Percentiles rank a stretch among this genome's conserved stretches.
Conservation (phyloP, 2,797 vertebrate species). For the Enteromius trimaculatus region DNA sequence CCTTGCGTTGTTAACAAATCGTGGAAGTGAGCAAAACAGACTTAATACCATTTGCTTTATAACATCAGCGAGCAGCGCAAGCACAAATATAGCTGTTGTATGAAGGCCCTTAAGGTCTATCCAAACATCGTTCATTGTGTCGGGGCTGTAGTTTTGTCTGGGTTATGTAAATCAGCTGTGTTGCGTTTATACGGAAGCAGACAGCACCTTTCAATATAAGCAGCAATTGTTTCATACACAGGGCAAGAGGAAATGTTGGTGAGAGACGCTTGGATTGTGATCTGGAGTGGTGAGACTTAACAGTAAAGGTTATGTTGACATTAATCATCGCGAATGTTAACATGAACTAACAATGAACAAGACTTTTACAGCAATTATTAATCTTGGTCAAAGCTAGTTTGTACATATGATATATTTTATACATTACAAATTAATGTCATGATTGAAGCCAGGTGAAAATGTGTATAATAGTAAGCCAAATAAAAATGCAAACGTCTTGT, state of each 20-base stretch:
- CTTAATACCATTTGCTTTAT: conserved; percentile 43
- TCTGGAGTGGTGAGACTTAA: neutral
- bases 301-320: neutral
- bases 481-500: too few relatives aligned
- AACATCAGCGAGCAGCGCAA: conserved; percentile 30
- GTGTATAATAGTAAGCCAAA: too few relatives aligned
- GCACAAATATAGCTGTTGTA: conserved; percentile 36
- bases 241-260: conserved; percentile 36
- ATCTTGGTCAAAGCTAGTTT: neutral
- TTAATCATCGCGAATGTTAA: neutral
- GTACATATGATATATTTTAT: neutral
- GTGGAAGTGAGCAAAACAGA: conserved; percentile 27
- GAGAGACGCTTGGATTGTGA: neutral
- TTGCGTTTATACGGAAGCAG: conserved; percentile 61
- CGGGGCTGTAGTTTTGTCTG: conserved; percentile 52
- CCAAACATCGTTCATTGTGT: conserved; percentile 35
- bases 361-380: neutral
- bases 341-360: neutral
- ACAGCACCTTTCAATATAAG: conserved; percentile 65
- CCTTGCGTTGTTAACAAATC: conserved; percentile 41
- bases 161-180: conserved; percentile 67
- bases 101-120: conserved; percentile 44
- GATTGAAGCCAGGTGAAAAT: too few relatives aligned
- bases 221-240: neutral
- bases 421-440: neutral